Evolutionary conservation across 2,888 invertebrate species (phyloP).

Genomic region (Tenthredo amoena): DNA sequence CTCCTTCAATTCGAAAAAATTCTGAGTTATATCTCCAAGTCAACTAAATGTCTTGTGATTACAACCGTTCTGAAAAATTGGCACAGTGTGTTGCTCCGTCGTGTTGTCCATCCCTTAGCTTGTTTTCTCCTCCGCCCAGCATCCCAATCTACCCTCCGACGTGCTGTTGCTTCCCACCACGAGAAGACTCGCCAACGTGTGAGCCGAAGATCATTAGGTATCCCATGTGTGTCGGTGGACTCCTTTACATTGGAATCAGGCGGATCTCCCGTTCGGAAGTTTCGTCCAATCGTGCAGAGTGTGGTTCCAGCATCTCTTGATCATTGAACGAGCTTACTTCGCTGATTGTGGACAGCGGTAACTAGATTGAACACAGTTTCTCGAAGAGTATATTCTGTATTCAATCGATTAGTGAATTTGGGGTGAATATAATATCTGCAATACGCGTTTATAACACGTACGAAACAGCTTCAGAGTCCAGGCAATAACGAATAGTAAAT

Average conservation of each 20-base stretch:
- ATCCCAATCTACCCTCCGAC: constrained; percentile 29
- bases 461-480: background rate
- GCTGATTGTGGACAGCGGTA: too few relatives aligned
- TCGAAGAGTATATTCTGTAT: background rate
- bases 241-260: constrained; percentile 21
- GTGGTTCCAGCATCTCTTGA: constrained; percentile 24
- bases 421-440: constrained; percentile 3
- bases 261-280: background rate
- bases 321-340: background rate
- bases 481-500: background rate
- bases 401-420: background rate
- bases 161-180: background rate
- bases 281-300: constrained; percentile 32
- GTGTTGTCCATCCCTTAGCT: background rate
- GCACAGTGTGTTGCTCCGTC: background rate
- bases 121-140: constrained; percentile 5
- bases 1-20: background rate
- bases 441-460: background rate
- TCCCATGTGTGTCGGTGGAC: constrained; percentile 25
- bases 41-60: constrained; percentile 9
- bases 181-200: background rate
- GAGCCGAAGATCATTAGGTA: background rate
- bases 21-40: background rate
- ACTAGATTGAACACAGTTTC: background rate
- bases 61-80: background rate